Percentiles rank a stretch among this genome's conserved stretches.
Evolutionary conservation across 2,888 invertebrate genomes (phyloP).

Genomic region (Dromius quadrimaculatus): DNA sequence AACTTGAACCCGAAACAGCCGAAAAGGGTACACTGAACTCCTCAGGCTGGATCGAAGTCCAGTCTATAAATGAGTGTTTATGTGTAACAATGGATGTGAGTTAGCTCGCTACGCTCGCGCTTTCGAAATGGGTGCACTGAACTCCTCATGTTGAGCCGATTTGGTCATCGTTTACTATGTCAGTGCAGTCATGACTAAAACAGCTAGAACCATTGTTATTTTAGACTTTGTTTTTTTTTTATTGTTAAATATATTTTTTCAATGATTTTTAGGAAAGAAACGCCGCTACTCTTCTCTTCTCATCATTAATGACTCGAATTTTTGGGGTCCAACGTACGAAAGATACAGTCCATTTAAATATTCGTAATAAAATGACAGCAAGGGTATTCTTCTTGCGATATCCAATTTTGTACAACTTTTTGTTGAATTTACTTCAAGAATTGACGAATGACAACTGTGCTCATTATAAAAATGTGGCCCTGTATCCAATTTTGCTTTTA

Average conservation of each 20-base stretch:
- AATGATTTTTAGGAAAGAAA: constrained; percentile 77
- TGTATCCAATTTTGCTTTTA: constrained; percentile 84
- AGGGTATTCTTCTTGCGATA: constrained; percentile 84
- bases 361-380: constrained; percentile 79
- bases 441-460: constrained; percentile 63
- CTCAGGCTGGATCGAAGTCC: too few relatives aligned
- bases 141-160: too few relatives aligned
- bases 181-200: too few relatives aligned
- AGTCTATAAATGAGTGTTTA: too few relatives aligned
- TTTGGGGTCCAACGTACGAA: constrained; percentile 85
- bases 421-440: constrained; percentile 61
- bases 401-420: constrained; percentile 73
- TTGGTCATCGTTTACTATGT: too few relatives aligned
- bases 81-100: too few relatives aligned
- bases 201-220: too few relatives aligned
- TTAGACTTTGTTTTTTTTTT: too few relatives aligned
- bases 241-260: constrained; percentile 19
- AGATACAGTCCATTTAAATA: constrained; percentile 70
- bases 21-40: too few relatives aligned
- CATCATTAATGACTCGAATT: constrained; percentile 84
- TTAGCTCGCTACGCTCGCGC: too few relatives aligned
- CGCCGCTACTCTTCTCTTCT: constrained; percentile 86
- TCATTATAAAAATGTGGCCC: constrained; percentile 67
- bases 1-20: too few relatives aligned
- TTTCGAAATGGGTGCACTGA: too few relatives aligned